Evolutionary conservation across 1,140 invertebrate species (phyloP).

Genomic region (Pseudomyrmex flavicornis): DNA sequence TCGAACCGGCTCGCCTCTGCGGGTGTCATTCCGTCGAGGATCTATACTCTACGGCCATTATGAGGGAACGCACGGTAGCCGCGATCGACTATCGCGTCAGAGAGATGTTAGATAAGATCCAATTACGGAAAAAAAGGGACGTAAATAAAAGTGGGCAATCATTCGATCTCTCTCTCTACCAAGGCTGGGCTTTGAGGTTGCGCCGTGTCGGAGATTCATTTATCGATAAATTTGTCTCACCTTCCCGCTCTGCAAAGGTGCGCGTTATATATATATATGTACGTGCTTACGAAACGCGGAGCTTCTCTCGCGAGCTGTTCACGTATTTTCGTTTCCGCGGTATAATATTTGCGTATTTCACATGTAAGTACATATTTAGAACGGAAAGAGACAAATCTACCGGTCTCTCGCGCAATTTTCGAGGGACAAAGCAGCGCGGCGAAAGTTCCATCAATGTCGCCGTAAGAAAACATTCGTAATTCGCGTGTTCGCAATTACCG

Average conservation of each 20-base stretch:
- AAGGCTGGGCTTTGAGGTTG: slow-evolving; percentile 10
- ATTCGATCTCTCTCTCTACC: slow-evolving; percentile 21
- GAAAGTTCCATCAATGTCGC: neutral
- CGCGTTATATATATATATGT: neutral
- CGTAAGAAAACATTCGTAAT: neutral
- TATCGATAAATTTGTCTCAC: slow-evolving; percentile 55
- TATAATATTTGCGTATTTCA: neutral
- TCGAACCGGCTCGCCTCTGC: neutral
- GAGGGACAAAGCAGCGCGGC: neutral
- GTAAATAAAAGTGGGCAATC: slow-evolving; percentile 63
- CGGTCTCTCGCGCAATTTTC: slow-evolving; percentile 34
- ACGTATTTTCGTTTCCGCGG: neutral
- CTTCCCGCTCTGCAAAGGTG: neutral
- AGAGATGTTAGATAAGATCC: slow-evolving; percentile 71
- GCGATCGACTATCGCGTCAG: slow-evolving; percentile 61
- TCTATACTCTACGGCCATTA: slow-evolving; percentile 57
- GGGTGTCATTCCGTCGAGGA: slow-evolving; percentile 53
- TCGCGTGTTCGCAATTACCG: slow-evolving; percentile 1
- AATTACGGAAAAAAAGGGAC: slow-evolving; percentile 59
- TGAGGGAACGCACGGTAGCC: slow-evolving; percentile 67
- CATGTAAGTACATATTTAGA: no score
- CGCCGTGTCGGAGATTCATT: slow-evolving; percentile 42
- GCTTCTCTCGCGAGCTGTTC: neutral
- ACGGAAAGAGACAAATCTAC: neutral
- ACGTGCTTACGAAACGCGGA: neutral